A percentile compares a stretch with the other conserved stretches of the same genome.
Conservation (phyloP, 2,797 vertebrate genomes). For the Alca torda region DNA sequence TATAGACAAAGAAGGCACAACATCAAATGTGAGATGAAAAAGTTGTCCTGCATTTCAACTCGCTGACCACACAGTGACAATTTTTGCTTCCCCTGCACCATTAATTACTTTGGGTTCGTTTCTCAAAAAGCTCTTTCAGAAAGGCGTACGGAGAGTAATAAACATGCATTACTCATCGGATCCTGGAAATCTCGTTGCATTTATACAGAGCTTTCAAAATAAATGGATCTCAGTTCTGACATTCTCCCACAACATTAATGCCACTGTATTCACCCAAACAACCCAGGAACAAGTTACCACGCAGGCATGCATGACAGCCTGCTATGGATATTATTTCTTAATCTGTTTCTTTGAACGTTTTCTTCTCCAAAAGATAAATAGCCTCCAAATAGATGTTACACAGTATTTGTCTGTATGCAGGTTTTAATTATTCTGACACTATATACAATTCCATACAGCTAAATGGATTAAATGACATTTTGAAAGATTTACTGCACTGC, state of each 20-base stretch:
- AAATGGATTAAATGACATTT: slow-evolving; percentile 41
- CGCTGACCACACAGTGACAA: neutral
- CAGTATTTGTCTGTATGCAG: neutral
- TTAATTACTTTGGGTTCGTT: slow-evolving; percentile 39
- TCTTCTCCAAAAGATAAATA: neutral
- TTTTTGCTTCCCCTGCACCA: slow-evolving; percentile 23
- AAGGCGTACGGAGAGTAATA: slow-evolving; percentile 26
- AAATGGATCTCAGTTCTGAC: slow-evolving; percentile 54
- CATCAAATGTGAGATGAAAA: neutral
- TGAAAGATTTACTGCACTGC: slow-evolving; percentile 16
- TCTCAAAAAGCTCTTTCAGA: slow-evolving; percentile 67
- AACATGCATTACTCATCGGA: slow-evolving; percentile 53
- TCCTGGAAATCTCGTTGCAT: slow-evolving; percentile 48
- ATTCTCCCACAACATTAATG: slow-evolving; percentile 35
- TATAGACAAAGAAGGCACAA: neutral
- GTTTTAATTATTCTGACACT: slow-evolving; percentile 28
- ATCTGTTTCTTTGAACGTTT: neutral
- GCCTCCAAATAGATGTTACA: neutral
- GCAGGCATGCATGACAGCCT: neutral
- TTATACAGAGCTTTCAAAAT: slow-evolving; percentile 43
- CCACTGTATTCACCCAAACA: neutral
- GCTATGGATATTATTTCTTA: neutral
- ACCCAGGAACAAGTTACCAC: neutral
- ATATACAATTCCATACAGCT: neutral
- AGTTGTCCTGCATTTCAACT: neutral